Evolutionary conservation across 2,888 invertebrate genomes (phyloP), one percentile per base, ranked within the genome.

Genomic region (Macaria liturata): DNA sequence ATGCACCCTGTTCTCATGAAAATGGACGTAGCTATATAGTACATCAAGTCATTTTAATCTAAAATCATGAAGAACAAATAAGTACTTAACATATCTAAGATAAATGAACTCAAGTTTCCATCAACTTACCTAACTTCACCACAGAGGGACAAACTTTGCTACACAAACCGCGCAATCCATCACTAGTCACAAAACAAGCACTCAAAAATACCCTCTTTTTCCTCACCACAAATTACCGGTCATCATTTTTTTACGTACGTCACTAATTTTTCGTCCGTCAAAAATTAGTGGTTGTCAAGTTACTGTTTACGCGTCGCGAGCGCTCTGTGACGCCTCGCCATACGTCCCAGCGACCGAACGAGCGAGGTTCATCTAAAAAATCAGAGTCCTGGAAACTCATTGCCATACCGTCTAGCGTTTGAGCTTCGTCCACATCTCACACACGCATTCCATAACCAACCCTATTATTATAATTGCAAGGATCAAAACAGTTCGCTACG

Each of bases 321-420:
- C 54, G 56, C 52, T 57, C 58, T 40, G 34, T 40, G 55, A 52
- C 59, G 65, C 58, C 68, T 62, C 66, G 67, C 71, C 75, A 75
- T 72, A 83, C 90, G 91, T 86, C 85, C 75, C 85, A 76, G 78
- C 82, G 65, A 80, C 80, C 71, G 67, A 77, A 69, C 84, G 84
- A 73, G 73, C 79, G 74, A 77, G 78, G 80, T 77, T 84, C 87
- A 88, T 91, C 91, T 91, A 86, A 90, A 90, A 89, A 88, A 86
- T 83, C 77, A 73, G 80, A 84, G 76, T 90, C 87, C 90, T 87
- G 84, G 79, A 83, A 86, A 85, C 88, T 85, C 87, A 84, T 83
- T 84, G 83, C 86, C 80, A 77, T 80, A 76, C 80, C 76, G 81
- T 80, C 83, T 80, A 80, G 78, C 75, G 75, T 46, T 49, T 46